These are phyloP conservation scores for Conops quadrifasciatus DNA, from an alignment of 2,888 invertebrate genomes.

Conservation along the genomic window DNA sequence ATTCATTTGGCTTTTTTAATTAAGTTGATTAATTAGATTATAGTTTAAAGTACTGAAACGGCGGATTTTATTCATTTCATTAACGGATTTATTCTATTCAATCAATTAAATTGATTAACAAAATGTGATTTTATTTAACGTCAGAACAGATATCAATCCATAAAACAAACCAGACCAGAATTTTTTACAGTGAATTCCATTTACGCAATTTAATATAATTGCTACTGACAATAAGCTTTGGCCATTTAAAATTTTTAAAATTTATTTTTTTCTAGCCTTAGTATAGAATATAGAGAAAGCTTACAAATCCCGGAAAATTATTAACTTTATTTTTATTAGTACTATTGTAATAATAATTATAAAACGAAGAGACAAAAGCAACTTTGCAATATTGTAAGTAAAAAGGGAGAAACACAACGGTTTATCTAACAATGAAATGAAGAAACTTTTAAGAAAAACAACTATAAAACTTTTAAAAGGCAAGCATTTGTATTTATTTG, in stretches of 20 bases:
- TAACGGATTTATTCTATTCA: too few relatives aligned
- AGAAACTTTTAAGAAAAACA: background rate
- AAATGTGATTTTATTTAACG: too few relatives aligned
- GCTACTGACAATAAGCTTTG: conserved; percentile 66
- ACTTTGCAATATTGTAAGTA: background rate
- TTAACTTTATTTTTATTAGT: background rate
- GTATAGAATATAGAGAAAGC: conserved; percentile 36
- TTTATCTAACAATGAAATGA: too few relatives aligned
- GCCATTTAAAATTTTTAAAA: conserved; percentile 50
- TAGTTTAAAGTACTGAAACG: too few relatives aligned
- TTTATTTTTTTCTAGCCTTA: background rate
- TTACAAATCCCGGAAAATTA: conserved; percentile 33
- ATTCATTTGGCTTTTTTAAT: too few relatives aligned
- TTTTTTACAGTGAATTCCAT: conserved; percentile 37
- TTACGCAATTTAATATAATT: conserved; percentile 48
- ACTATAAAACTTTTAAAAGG: background rate
- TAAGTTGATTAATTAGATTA: too few relatives aligned
- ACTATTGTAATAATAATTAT: conserved; percentile 14
- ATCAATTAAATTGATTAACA: too few relatives aligned
- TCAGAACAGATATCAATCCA: background rate
- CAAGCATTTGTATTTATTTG: background rate
- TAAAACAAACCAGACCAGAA: conserved; percentile 29
- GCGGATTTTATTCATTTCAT: too few relatives aligned
- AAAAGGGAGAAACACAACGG: background rate
- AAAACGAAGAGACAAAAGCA: conserved; percentile 18